Conservation (phyloP, 1,140 invertebrate species). For the Heliconius hermathena region DNA sequence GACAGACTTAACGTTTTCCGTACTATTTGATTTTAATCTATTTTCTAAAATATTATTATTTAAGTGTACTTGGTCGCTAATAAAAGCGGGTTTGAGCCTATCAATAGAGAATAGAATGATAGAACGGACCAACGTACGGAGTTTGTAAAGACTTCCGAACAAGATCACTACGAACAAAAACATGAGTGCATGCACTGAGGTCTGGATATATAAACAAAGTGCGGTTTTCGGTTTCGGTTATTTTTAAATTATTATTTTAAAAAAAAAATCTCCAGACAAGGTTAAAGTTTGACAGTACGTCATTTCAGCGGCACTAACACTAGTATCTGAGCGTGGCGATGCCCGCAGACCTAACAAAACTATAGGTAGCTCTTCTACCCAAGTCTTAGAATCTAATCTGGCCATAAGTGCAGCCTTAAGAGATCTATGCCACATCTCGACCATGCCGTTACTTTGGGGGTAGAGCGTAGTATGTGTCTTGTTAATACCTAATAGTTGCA, state of each 20-base stretch:
- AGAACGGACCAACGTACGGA: slow-evolving; percentile 28
- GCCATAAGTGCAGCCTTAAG: no score
- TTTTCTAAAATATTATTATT: no score
- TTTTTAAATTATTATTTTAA: slow-evolving; percentile 20
- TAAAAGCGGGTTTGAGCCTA: no score
- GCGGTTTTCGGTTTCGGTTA: no score
- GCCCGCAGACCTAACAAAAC: slow-evolving; percentile 22
- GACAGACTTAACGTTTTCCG: no score
- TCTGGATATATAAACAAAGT: slow-evolving; percentile 31
- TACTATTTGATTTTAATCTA: no score
- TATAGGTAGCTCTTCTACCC: slow-evolving; percentile 30
- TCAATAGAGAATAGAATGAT: no score
- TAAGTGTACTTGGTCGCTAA: no score
- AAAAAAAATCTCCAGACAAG: slow-evolving; percentile 27
- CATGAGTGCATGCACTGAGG: slow-evolving; percentile 28
- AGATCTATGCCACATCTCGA: no score
- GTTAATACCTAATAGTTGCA: slow-evolving; percentile 35
- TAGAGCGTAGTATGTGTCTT: slow-evolving; percentile 49
- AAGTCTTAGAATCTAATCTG: slow-evolving; percentile 11
- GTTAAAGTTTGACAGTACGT: slow-evolving; percentile 20
- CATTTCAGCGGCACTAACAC: slow-evolving; percentile 26
- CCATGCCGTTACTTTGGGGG: background rate
- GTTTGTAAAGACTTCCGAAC: slow-evolving; percentile 17
- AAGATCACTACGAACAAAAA: slow-evolving; percentile 32
- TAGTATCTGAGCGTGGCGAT: slow-evolving; percentile 19